A percentile compares a stretch with the other conserved stretches of the same genome.
Conservation (phyloP, 2,888 invertebrate genomes). For the Melinaea menophilus region DNA sequence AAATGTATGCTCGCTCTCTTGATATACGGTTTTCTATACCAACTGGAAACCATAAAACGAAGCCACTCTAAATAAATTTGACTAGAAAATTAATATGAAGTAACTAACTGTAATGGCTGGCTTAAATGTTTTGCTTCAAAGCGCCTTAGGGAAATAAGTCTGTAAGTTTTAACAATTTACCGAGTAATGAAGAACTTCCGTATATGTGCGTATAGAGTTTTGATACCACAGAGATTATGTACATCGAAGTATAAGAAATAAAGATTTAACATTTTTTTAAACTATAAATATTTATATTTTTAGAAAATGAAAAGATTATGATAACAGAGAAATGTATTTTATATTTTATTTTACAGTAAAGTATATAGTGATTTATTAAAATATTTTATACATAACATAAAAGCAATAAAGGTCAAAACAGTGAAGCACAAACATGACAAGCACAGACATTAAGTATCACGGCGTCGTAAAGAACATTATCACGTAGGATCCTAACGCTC, state of each 20-base stretch:
- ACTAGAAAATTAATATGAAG: constrained; percentile 48
- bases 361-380: no score
- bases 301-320: no score
- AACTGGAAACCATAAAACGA: constrained; percentile 58
- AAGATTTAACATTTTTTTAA: no score
- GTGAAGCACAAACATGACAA: constrained; percentile 42
- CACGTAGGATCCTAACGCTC: constrained; percentile 61
- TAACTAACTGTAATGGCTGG: constrained; percentile 11
- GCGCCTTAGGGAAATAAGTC: constrained; percentile 13
- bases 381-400: constrained; percentile 11
- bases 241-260: no score
- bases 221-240: background rate
- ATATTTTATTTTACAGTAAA: no score
- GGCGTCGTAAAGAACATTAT: constrained; percentile 69
- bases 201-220: background rate
- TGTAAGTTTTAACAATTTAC: constrained; percentile 8
- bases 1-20: constrained; percentile 69
- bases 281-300: no score
- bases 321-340: no score
- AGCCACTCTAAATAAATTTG: constrained; percentile 59
- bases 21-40: constrained; percentile 67
- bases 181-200: constrained; percentile 1
- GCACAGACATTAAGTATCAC: constrained; percentile 50
- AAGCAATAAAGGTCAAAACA: constrained; percentile 31
- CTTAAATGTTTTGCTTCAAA: constrained; percentile 10